Percentiles rank a stretch among this genome's conserved stretches.
These are phyloP conservation scores for Sthenelais limicola DNA, from an alignment of 2,888 invertebrate species.

Conservation along the genomic window DNA sequence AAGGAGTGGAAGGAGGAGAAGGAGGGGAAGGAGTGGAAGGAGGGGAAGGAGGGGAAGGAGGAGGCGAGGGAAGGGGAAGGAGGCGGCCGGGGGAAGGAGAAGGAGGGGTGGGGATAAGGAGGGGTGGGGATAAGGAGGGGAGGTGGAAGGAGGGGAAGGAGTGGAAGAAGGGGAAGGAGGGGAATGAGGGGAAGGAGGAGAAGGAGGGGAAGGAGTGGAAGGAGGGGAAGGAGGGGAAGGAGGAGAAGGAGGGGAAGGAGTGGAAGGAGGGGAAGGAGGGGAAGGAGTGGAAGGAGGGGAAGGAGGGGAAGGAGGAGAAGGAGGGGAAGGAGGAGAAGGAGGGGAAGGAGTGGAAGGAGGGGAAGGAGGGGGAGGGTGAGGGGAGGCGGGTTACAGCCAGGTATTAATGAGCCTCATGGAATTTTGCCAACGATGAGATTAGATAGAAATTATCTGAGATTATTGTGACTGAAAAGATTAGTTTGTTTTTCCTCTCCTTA, in stretches of 20 bases:
- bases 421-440: no score
- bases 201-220: not conserved
- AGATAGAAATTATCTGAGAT: no score
- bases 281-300: constrained; percentile 8
- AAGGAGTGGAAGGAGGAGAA: not conserved
- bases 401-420: no score
- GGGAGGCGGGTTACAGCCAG: not conserved
- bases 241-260: not conserved
- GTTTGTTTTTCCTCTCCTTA: no score
- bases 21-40: no score
- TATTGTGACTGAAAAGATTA: no score
- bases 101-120: not conserved
- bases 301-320: constrained; percentile 17
- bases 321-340: constrained; percentile 43
- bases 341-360: constrained; percentile 42
- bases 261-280: constrained; percentile 7
- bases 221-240: not conserved
- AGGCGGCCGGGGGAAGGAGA: not conserved
- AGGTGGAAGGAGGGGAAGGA: not conserved
- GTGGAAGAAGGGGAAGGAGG: not conserved
- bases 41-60: not conserved
- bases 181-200: not conserved
- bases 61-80: not conserved
- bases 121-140: not conserved
- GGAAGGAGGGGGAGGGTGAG: not conserved